phyloP scores from a whole-genome alignment of 2,888 invertebrate genomes.

The Sphecodes monilicornis region DNA sequence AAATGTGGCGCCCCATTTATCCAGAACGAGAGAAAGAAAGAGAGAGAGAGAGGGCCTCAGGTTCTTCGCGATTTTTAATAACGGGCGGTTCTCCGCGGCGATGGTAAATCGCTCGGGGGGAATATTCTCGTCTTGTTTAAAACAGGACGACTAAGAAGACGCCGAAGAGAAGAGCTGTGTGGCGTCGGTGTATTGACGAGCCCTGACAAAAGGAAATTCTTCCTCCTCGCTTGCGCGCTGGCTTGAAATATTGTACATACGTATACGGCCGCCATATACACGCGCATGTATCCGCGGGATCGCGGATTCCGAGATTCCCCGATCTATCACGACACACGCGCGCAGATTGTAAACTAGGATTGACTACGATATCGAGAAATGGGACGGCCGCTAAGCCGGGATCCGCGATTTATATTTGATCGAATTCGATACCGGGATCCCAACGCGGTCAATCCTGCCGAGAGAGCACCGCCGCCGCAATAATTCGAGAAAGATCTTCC shows the following conservation, averaged over 20 bases:
- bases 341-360: slow-evolving; percentile 70
- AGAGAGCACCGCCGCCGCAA: slow-evolving; percentile 45
- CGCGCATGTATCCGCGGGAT: slow-evolving; percentile 49
- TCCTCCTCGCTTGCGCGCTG: not conserved
- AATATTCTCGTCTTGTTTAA: slow-evolving; percentile 24
- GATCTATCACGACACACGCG: slow-evolving; percentile 61
- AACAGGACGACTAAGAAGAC: slow-evolving; percentile 9
- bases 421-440: slow-evolving; percentile 61
- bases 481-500: slow-evolving; percentile 70
- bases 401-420: slow-evolving; percentile 73
- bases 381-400: slow-evolving; percentile 64
- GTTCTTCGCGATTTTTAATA: not conserved
- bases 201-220: slow-evolving; percentile 38
- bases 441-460: slow-evolving; percentile 66
- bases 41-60: not conserved
- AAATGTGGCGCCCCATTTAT: not conserved
- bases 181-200: not conserved
- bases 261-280: slow-evolving; percentile 15
- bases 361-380: slow-evolving; percentile 71
- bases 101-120: not conserved
- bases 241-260: slow-evolving; percentile 67
- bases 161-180: not conserved
- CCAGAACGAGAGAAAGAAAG: not conserved
- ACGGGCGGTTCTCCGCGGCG: not conserved
- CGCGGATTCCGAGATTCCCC: slow-evolving; percentile 51